phyloP scores from a whole-genome alignment of 1,140 invertebrate species.

The Rhagoletis zephyria region DNA sequence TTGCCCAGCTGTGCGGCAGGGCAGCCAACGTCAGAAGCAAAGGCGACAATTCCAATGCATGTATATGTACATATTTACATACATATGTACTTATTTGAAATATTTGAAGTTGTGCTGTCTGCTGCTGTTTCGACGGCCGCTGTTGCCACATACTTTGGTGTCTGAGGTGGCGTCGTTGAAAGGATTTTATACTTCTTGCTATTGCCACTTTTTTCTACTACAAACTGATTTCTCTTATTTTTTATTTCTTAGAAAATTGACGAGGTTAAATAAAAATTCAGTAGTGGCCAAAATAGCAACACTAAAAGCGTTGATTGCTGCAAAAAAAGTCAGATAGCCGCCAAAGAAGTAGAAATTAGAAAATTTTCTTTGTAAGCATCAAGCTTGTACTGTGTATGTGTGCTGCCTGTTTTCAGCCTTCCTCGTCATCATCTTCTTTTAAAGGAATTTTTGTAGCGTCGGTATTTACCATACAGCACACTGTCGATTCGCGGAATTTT shows the following conservation, averaged over 20 bases:
- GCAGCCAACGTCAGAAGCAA: background rate
- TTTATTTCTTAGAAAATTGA: constrained; percentile 11
- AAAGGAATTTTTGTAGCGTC: background rate
- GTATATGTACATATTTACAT: too few species aligned
- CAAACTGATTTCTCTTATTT: background rate
- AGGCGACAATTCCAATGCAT: background rate
- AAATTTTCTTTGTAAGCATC: constrained; percentile 21
- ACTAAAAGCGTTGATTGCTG: background rate
- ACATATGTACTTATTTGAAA: background rate
- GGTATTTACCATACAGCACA: constrained; percentile 48
- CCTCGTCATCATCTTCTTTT: background rate
- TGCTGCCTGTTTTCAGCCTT: background rate
- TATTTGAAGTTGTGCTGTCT: background rate
- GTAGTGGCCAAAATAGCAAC: constrained; percentile 7
- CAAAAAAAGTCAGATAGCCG: constrained; percentile 19
- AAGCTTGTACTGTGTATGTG: background rate
- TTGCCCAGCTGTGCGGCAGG: constrained; percentile 1
- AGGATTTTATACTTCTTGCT: constrained; percentile 24
- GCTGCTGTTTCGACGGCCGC: background rate
- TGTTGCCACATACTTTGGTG: constrained; percentile 43
- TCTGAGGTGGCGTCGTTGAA: constrained; percentile 44
- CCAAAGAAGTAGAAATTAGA: constrained; percentile 46
- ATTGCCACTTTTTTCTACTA: background rate
- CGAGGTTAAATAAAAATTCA: constrained; percentile 46
- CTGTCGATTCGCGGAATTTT: constrained; percentile 53